Evolutionary conservation across 1,140 invertebrate genomes (phyloP).

Genomic region (Sycophila sp.): DNA sequence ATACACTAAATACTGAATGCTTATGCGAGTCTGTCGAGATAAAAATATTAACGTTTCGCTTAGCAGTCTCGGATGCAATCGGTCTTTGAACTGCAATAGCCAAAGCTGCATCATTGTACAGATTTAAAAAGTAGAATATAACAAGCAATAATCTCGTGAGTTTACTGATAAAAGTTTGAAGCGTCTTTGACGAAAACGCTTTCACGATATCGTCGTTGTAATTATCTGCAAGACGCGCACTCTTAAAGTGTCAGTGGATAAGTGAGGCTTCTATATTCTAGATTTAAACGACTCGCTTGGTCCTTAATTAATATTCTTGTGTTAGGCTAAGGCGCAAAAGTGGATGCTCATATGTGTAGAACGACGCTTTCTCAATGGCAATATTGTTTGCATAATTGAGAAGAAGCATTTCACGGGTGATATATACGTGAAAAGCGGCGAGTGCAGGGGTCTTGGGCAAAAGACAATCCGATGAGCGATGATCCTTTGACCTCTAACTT

Average conservation of each 20-base stretch:
- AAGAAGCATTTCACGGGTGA: background rate
- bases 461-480: conserved; percentile 28
- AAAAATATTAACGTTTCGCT: conserved; percentile 1
- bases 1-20: too few species aligned
- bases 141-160: too few species aligned
- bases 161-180: too few species aligned
- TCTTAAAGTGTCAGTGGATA: too few species aligned
- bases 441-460: conserved; percentile 8
- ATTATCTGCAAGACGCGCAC: too few species aligned
- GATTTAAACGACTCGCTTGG: too few species aligned
- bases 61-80: background rate
- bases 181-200: too few species aligned
- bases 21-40: conserved; percentile 6
- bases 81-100: conserved; percentile 15
- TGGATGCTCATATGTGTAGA: background rate
- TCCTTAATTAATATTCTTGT: too few species aligned
- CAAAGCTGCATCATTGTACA: too few species aligned
- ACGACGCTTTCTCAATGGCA: background rate
- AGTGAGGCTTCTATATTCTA: too few species aligned
- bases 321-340: background rate
- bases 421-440: conserved; percentile 1
- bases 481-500: conserved; percentile 22
- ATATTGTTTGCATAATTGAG: conserved; percentile 10
- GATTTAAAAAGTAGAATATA: too few species aligned
- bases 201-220: too few species aligned